Percentiles rank a stretch among this genome's conserved stretches.
phyloP scores from a whole-genome alignment of 2,113 vertebrate genomes.

The Verasper variegatus region DNA sequence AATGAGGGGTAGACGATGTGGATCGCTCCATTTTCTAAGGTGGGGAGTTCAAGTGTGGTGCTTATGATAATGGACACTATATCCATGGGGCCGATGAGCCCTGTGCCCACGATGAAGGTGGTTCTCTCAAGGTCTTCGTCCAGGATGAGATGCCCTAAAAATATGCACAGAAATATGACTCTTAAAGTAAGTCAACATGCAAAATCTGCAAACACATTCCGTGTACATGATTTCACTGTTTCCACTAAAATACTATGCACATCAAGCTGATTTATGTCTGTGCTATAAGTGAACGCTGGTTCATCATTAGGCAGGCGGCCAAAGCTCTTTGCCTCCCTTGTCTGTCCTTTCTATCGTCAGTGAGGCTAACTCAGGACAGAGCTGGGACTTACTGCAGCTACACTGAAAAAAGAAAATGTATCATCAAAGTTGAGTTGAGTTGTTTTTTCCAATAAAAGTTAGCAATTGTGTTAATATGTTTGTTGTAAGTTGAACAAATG shows the following conservation, averaged over 20 bases:
- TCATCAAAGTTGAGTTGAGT: too few species aligned
- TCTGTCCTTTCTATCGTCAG: constrained; percentile 37
- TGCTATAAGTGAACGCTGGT: constrained; percentile 20
- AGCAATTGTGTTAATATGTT: too few species aligned
- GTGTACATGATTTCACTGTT: not conserved
- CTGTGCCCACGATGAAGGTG: constrained; percentile 89
- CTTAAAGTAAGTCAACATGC: not conserved
- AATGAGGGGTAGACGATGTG: constrained; percentile 86
- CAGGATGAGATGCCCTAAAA: constrained; percentile 91
- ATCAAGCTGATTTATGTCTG: constrained; percentile 38
- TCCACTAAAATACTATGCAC: constrained; percentile 14
- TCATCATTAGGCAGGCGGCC: constrained; percentile 52
- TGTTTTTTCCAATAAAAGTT: too few species aligned
- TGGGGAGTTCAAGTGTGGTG: constrained; percentile 90
- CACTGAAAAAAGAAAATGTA: not conserved
- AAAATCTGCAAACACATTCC: not conserved
- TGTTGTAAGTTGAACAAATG: too few species aligned
- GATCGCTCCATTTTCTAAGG: constrained; percentile 89
- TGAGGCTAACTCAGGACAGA: constrained; percentile 28
- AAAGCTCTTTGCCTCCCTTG: constrained; percentile 28
- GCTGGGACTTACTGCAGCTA: not conserved
- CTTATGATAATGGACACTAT: constrained; percentile 88
- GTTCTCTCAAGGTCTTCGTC: constrained; percentile 90
- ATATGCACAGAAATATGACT: too few species aligned
- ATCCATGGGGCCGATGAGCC: constrained; percentile 86